Evolutionary conservation across 2,888 invertebrate species (phyloP).

Genomic region (Spicauda simplicius): DNA sequence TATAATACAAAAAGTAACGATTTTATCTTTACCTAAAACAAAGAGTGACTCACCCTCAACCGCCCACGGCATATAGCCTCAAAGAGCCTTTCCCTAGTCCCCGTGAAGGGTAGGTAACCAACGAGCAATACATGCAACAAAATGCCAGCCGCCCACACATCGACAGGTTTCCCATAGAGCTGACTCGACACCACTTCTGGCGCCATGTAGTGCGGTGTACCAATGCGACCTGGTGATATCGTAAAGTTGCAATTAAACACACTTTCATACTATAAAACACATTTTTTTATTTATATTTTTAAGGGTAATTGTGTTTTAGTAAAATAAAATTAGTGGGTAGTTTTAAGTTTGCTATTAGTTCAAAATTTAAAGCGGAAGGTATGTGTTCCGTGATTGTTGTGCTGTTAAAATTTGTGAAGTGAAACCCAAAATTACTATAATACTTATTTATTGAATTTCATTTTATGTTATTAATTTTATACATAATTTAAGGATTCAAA

Average conservation of each 20-base stretch:
- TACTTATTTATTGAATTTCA: background rate
- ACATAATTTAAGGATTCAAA: no score
- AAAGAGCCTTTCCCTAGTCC: slow-evolving; percentile 96
- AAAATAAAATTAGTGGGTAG: background rate
- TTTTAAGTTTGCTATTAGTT: background rate
- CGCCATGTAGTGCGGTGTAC: slow-evolving; percentile 99
- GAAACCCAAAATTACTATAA: background rate
- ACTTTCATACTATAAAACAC: background rate
- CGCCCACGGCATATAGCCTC: slow-evolving; percentile 95
- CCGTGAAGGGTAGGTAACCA: slow-evolving; percentile 97
- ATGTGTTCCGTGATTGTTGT: slow-evolving; percentile 25
- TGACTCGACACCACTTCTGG: slow-evolving; percentile 97
- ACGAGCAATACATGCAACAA: slow-evolving; percentile 96
- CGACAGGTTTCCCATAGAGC: slow-evolving; percentile 96
- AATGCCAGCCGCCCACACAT: slow-evolving; percentile 99
- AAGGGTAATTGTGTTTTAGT: slow-evolving; percentile 4
- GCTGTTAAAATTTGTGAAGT: slow-evolving; percentile 9
- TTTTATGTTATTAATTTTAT: background rate
- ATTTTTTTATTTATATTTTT: background rate
- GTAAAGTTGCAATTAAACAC: slow-evolving; percentile 9
- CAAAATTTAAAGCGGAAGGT: slow-evolving; percentile 7
- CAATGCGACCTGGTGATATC: slow-evolving; percentile 91
- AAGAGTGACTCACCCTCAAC: slow-evolving; percentile 86
- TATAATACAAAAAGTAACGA: no score
- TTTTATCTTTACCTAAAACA: background rate